Evolutionary conservation across 1,140 invertebrate genomes (phyloP), one percentile per base, ranked within the genome.

Genomic region (Teleogryllus occipitalis): DNA sequence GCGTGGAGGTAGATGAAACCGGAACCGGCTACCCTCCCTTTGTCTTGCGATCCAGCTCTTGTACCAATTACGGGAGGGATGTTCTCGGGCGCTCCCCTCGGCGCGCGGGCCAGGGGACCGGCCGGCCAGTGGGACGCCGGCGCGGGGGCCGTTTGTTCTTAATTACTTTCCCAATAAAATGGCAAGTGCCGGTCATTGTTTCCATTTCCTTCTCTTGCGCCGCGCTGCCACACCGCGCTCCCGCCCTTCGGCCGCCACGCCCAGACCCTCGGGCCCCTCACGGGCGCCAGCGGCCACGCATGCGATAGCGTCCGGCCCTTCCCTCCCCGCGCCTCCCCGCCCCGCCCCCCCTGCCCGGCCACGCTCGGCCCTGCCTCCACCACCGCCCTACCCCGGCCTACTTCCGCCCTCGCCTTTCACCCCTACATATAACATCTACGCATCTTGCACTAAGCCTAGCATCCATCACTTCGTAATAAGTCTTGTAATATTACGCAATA

Each of bases 91-190:
- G 54, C 18, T 65, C 54, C 54, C 54, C 54, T 65, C 54, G 54
- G 10, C 18, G 54, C 54, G 18, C 10, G 7, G 18, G 54, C 54
- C 54, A 14, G 54, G 54, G 54, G 54, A 65, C 18, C 54, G 54
- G 54, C 18, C 18, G 54, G 54, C 54, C 54, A 65, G 54, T 65
- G 18, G 54, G 54, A 65, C 54, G 18, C 54, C 54, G 54, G 54
- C 54, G 54, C 18, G 7, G 54, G 54, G 54, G 54, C 54, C 18
- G 54, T 65, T 65, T 65, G 54, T 65, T 65, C 54, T 65, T 65
- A 65, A 65, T 65, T 65, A 65, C 54, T 65, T 65, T 65, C 54
- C 54, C 54, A 65, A 65, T 65, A 65, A 65, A 65, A 65, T 65
- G 54, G 54, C 54, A 65, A 65, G 54, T 65, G 54, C 54, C 54